These are phyloP conservation scores for Thymelicus acteon DNA, from an alignment of 2,888 invertebrate genomes.

Conservation along the genomic window DNA sequence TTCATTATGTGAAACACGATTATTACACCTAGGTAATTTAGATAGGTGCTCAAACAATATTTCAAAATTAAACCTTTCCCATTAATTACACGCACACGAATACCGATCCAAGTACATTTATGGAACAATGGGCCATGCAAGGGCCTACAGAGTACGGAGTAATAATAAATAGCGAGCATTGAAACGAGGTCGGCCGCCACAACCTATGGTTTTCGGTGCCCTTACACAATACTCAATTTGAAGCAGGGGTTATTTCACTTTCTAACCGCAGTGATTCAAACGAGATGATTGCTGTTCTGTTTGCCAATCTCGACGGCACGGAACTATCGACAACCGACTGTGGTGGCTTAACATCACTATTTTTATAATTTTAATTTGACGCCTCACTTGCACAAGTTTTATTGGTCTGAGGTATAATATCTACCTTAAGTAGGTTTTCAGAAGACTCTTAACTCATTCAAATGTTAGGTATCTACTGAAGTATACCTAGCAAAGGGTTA, in stretches of 20 bases:
- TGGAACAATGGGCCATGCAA: conserved; percentile 22
- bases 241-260: conserved; percentile 64
- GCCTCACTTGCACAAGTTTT: no score
- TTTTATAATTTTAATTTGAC: not conserved
- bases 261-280: conserved; percentile 63
- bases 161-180: conserved; percentile 24
- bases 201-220: conserved; percentile 44
- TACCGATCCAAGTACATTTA: conserved; percentile 17
- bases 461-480: not conserved
- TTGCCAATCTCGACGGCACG: conserved; percentile 39
- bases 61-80: conserved; percentile 3
- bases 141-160: conserved; percentile 14
- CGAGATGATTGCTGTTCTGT: conserved; percentile 42
- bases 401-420: no score
- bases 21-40: no score
- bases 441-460: no score
- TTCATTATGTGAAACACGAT: no score
- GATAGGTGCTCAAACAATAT: no score
- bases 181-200: conserved; percentile 24
- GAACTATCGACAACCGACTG: conserved; percentile 36
- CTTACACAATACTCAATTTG: conserved; percentile 64
- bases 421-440: no score
- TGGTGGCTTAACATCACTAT: conserved; percentile 16
- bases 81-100: conserved; percentile 8
- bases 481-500: not conserved